Percentiles rank a stretch among this genome's conserved stretches.
These are phyloP conservation scores for Oryzias melastigma DNA, from an alignment of 2,113 vertebrate species.

Conservation along the genomic window DNA sequence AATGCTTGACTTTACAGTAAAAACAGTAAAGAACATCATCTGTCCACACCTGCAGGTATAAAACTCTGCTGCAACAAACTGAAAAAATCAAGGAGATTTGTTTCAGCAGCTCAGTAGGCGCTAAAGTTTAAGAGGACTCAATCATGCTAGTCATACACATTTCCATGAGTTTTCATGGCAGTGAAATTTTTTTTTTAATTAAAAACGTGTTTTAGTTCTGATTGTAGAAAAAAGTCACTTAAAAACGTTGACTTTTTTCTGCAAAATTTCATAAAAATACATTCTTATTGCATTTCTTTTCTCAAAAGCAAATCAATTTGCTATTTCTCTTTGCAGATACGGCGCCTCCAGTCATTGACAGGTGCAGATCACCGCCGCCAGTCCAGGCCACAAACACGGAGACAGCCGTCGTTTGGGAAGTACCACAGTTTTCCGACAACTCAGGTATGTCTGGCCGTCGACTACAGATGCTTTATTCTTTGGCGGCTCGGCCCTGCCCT, in stretches of 20 bases:
- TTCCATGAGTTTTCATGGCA: conserved; percentile 69
- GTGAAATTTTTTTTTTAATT: conserved; percentile 60
- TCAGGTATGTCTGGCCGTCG: conserved; percentile 82
- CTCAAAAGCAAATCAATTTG: neutral
- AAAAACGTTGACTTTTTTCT: neutral
- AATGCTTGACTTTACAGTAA: too few relatives aligned
- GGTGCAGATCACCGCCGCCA: conserved; percentile 89
- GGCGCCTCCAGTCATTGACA: conserved; percentile 93
- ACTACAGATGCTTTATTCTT: conserved; percentile 44
- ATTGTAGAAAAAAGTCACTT: conserved; percentile 38
- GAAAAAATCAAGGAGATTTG: conserved; percentile 50
- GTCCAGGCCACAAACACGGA: conserved; percentile 79
- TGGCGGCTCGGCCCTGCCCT: conserved; percentile 39
- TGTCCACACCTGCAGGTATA: conserved; percentile 38
- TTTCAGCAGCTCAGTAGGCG: conserved; percentile 61
- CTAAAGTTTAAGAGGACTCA: conserved; percentile 48
- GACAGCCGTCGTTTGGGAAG: conserved; percentile 84
- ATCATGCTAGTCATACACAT: conserved; percentile 67
- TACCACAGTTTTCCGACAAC: conserved; percentile 97
- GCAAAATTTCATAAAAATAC: too few relatives aligned
- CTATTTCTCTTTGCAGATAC: conserved; percentile 76
- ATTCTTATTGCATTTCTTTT: neutral
- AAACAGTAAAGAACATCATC: neutral
- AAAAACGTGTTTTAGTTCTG: conserved; percentile 63
- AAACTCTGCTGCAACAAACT: conserved; percentile 33